Percentiles rank a stretch among this genome's conserved stretches.
phyloP scores from a whole-genome alignment of 2,888 invertebrate species.

The Leucoma salicis region DNA sequence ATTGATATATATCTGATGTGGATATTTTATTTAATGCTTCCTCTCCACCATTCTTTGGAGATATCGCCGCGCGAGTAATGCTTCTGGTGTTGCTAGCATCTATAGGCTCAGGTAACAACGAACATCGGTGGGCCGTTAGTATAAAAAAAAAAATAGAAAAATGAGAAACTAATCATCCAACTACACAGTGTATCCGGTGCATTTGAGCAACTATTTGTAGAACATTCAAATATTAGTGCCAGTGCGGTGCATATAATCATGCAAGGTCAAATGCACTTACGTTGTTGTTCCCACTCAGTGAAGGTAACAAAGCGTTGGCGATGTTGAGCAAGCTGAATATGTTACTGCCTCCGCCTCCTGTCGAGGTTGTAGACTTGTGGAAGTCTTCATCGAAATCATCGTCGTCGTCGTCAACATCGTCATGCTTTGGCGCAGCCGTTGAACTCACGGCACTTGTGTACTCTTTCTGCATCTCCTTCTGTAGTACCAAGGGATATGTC shows the following conservation, averaged over 20 bases:
- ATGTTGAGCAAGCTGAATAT: slow-evolving; percentile 61
- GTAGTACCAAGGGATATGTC: no score
- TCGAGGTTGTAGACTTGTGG: slow-evolving; percentile 29
- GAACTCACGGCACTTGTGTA: neutral
- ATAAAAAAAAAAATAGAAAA: no score
- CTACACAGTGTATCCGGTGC: neutral
- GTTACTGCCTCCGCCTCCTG: slow-evolving; percentile 54
- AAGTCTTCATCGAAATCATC: slow-evolving; percentile 48
- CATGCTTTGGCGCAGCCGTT: neutral
- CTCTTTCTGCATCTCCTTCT: no score
- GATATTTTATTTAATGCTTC: no score
- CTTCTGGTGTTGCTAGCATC: no score
- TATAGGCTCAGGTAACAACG: no score
- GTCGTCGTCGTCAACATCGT: slow-evolving; percentile 47
- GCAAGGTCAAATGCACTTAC: slow-evolving; percentile 43
- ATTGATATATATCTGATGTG: no score
- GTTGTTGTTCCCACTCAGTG: slow-evolving; percentile 43
- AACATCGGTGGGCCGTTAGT: no score
- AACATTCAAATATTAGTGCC: neutral
- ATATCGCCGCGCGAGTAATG: no score
- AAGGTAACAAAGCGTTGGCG: slow-evolving; percentile 54
- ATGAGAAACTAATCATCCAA: no score
- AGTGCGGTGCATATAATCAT: neutral
- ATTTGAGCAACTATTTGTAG: neutral
- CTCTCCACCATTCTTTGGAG: no score